Percentiles rank a stretch among this genome's conserved stretches.
Evolutionary conservation across 2,888 invertebrate species (phyloP).

Genomic region (Erebia aethiops): DNA sequence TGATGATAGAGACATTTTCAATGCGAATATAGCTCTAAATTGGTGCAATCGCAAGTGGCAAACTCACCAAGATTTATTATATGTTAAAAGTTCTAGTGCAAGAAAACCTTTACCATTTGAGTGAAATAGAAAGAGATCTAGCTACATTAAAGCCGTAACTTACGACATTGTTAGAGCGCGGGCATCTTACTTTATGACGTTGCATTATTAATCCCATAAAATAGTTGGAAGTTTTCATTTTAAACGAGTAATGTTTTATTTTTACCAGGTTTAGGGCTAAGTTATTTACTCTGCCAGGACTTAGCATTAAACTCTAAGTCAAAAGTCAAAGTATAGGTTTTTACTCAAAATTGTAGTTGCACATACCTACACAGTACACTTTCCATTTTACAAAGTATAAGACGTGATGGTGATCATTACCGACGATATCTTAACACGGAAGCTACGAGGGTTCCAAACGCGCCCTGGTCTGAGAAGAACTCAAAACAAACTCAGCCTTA

Average conservation of each 20-base stretch:
- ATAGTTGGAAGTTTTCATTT: background rate
- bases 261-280: background rate
- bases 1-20: too few species aligned
- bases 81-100: too few species aligned
- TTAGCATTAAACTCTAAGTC: background rate
- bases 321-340: background rate
- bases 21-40: too few species aligned
- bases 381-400: too few species aligned
- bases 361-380: too few species aligned
- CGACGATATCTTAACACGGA: too few species aligned
- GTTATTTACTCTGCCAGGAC: background rate
- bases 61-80: background rate
- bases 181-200: conserved; percentile 19
- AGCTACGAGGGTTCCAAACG: too few species aligned
- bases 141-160: conserved; percentile 4
- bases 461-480: too few species aligned
- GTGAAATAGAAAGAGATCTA: conserved; percentile 3
- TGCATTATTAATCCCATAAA: conserved; percentile 17
- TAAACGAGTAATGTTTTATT: background rate
- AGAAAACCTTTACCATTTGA: too few species aligned
- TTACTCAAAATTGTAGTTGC: background rate
- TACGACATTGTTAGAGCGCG: background rate
- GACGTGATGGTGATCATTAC: too few species aligned
- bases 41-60: background rate
- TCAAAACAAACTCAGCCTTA: too few species aligned